Evolutionary conservation across 2,113 vertebrate genomes (phyloP), one percentile per base, ranked within the genome.

Genomic region (Ptilonorhynchus violaceus): DNA sequence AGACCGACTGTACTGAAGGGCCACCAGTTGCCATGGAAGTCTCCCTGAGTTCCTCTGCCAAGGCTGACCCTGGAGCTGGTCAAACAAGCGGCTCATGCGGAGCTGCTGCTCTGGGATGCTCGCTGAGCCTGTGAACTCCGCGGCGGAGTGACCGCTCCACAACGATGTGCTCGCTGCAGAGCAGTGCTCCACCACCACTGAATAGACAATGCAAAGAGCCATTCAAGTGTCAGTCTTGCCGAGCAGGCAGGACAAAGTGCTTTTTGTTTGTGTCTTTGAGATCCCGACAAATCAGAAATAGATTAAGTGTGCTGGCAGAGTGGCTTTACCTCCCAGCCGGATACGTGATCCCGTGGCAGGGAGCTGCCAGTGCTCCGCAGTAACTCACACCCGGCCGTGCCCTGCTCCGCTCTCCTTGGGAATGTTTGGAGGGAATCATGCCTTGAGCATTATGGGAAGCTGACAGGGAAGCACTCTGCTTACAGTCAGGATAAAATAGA

Each of bases 221-320:
- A 69, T 72, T 93, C 91, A 59, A 96, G 91, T 52, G 80, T 72
- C 93, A 86, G 30, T n/a, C 86, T 63, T 80, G 63, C n/a, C 67
- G 39, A 58, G 5, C 1, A 11, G 79, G 16, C 56, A 42, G 80
- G 60, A 96, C 96, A 96, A 95, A 93, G 89, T n/a, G 64, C 64
- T 92, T 92, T 96, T 89, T 96, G 95, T 97, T 72, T 44, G 50
- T 74, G 62, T 52, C 60, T 67, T 50, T 21, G 44, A 92, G 76
- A 86, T 87, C 83, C 62, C 59, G 44, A 92, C 89, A 87, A 91
- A 92, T 87, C 89, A 55, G 47, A 91, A 81, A 9, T 9, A 91
- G 94, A 95, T 92, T 59, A 91, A 91, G 33, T 72, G 80, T 53
- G 83, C 80, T 89, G 47, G 73, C 84, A 89, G 73, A 31, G 68